phyloP scores from a whole-genome alignment of 30 jellyfish, hydroid and myxozoan species.

The Sanderia malayensis region DNA sequence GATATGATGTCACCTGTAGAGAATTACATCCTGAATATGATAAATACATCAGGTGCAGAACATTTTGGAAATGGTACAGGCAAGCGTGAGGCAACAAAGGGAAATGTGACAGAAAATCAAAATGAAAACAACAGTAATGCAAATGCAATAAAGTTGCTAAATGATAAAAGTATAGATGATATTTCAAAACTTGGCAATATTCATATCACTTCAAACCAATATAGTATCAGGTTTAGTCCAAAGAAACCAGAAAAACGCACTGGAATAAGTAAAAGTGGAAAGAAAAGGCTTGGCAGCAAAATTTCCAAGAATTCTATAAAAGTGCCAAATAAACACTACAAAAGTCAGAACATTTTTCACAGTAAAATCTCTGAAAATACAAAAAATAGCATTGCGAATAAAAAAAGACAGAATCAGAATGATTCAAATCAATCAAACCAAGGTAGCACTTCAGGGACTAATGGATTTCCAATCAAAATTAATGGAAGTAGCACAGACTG shows the following conservation, averaged over 20 bases:
- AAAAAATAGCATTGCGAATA: no score
- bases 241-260: not conserved
- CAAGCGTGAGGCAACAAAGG: conserved; percentile 19
- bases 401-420: not conserved
- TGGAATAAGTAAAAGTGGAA: not conserved
- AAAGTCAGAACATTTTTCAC: not conserved
- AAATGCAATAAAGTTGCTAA: not conserved
- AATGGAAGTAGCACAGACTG: conserved; percentile 54
- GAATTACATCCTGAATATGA: conserved; percentile 53
- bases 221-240: conserved; percentile 32
- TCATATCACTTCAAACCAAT: conserved; percentile 31
- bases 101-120: conserved; percentile 4
- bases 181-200: conserved; percentile 33
- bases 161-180: not conserved
- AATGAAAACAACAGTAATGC: not conserved
- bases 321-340: no score
- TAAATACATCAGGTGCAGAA: conserved; percentile 47
- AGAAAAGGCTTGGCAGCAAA: conserved; percentile 19
- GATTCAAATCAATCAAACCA: not conserved
- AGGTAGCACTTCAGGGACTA: not conserved
- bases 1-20: conserved; percentile 67
- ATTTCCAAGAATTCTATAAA: not conserved
- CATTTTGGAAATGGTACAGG: conserved; percentile 47
- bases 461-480: conserved; percentile 41
- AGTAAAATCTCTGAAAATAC: not conserved